Conservation (phyloP, 2,113 vertebrate genomes). For the Hylia prasina region DNA sequence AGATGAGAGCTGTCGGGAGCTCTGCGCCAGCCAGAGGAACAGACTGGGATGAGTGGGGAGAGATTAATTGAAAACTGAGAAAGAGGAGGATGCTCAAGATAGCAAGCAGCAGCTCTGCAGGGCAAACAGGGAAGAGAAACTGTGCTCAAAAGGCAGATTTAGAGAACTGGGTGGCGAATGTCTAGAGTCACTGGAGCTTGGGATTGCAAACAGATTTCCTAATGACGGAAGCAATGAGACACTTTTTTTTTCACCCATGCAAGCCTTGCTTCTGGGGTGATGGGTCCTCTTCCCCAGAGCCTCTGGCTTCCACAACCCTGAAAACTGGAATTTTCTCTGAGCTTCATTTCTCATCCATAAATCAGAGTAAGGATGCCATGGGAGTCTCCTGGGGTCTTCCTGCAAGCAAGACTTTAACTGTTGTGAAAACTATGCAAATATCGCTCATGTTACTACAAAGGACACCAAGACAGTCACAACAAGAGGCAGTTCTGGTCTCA, state of each 20-base stretch:
- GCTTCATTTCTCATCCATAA: not conserved
- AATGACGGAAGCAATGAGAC: not conserved
- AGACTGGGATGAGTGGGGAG: conserved; percentile 27
- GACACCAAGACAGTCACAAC: not conserved
- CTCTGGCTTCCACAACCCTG: not conserved
- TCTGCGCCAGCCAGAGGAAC: not conserved
- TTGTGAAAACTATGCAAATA: not conserved
- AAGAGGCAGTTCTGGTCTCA: not conserved
- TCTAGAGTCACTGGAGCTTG: not conserved
- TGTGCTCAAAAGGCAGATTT: not conserved
- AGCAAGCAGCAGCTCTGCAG: conserved; percentile 10
- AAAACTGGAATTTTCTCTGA: not conserved
- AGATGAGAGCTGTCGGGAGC: not conserved
- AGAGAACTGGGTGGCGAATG: not conserved
- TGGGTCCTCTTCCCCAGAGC: not conserved
- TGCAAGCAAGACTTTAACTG: not conserved
- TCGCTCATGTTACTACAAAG: not conserved
- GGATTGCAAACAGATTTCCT: not conserved
- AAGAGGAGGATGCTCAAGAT: not conserved
- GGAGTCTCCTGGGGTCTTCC: not conserved
- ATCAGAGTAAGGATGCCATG: not conserved
- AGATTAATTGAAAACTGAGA: conserved; percentile 34
- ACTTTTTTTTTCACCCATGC: not conserved
- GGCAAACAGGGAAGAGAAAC: conserved; percentile 22
- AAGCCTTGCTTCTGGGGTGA: not conserved